These are phyloP conservation scores for Montipora capricornis DNA, from an alignment of 64 coral and sea anemone genomes.

Conservation along the genomic window DNA sequence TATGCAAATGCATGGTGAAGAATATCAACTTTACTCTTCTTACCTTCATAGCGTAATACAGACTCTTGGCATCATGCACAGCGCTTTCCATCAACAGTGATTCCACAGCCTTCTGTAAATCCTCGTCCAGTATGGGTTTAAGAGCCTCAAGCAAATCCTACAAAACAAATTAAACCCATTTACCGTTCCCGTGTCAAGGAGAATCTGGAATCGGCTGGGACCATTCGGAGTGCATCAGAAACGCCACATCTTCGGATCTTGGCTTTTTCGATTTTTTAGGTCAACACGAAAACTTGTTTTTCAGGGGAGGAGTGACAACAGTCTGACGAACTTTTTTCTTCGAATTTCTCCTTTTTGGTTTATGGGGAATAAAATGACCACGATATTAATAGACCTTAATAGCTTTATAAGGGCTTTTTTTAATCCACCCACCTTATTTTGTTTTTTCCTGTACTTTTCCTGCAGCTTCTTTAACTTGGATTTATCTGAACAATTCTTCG, in stretches of 20 bases:
- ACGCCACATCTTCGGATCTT: too few relatives aligned
- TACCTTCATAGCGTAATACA: conserved; percentile 81
- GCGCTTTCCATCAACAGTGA: conserved; percentile 65
- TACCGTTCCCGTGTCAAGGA: background rate
- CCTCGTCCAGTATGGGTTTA: conserved; percentile 77
- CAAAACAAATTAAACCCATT: background rate
- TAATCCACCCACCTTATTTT: conserved; percentile 37
- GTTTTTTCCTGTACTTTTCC: conserved; percentile 67
- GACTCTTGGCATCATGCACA: conserved; percentile 51
- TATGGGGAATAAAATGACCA: background rate
- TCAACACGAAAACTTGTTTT: too few relatives aligned
- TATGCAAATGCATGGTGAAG: too few relatives aligned
- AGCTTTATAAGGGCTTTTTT: background rate
- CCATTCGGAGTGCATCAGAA: too few relatives aligned
- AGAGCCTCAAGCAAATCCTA: conserved; percentile 77
- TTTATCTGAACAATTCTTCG: conserved; percentile 46
- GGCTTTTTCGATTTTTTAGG: too few relatives aligned
- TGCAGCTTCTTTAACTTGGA: conserved; percentile 44
- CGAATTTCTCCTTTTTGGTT: too few relatives aligned
- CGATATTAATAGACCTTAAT: background rate
- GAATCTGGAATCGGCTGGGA: too few relatives aligned
- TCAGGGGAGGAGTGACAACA: too few relatives aligned
- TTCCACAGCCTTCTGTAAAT: conserved; percentile 65
- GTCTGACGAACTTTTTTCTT: too few relatives aligned
- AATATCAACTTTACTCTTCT: background rate